Percentiles rank a stretch among this genome's conserved stretches.
These are phyloP conservation scores for Oreochromis aureus DNA, from an alignment of 2,113 vertebrate species.

Conservation along the genomic window DNA sequence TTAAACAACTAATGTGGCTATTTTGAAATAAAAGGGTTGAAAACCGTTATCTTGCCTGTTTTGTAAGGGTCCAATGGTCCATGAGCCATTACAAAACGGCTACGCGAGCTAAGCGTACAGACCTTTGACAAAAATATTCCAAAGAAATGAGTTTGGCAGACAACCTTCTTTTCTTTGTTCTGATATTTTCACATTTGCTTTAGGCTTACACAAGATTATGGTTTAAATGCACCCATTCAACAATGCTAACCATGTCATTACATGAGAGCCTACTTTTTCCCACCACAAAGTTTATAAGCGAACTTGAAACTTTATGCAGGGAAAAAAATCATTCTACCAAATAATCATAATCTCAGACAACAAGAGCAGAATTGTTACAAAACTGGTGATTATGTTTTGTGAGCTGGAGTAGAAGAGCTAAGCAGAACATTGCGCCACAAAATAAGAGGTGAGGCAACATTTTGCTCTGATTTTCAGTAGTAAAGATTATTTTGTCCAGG, in stretches of 20 bases:
- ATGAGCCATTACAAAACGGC: background rate
- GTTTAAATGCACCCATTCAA: background rate
- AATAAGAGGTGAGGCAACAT: background rate
- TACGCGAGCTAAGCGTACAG: rapidly evolving
- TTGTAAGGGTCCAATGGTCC: background rate
- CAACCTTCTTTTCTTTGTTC: rapidly evolving
- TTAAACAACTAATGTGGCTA: background rate
- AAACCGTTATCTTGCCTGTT: background rate
- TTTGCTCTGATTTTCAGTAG: background rate
- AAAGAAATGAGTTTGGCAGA: background rate
- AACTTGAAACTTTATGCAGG: background rate
- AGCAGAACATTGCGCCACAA: background rate
- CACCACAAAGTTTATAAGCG: background rate
- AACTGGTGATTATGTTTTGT: background rate
- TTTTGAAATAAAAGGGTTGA: background rate
- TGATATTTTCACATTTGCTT: background rate
- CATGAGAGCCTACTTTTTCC: rapidly evolving
- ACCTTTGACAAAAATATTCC: background rate
- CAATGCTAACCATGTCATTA: background rate
- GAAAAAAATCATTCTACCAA: background rate
- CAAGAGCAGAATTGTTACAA: background rate
- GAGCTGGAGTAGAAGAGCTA: background rate
- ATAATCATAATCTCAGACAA: background rate
- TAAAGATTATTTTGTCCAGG: background rate
- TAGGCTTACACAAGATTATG: background rate